Evolutionary conservation across 1,140 invertebrate genomes (phyloP), one percentile per base, ranked within the genome.

Genomic region (Pentalonia nigronervosa): DNA sequence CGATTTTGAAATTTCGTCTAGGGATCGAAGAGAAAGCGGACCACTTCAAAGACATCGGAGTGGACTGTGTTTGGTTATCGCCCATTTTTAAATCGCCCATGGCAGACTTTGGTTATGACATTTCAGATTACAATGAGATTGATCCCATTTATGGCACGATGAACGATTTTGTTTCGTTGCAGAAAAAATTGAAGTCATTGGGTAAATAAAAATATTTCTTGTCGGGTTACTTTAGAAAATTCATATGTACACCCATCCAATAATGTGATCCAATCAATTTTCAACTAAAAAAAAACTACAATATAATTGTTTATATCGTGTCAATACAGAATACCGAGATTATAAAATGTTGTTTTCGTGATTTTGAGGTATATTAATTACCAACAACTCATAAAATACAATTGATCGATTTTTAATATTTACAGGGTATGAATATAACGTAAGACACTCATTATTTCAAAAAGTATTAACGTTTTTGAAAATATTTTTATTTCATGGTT

Each of bases 81-180:
- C 93, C 93, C 3, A 93, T 93, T 83, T 90, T 83, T 9, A 94
- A 45, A 89, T 93, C 60, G 45, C 97, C 97, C 0, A 96, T 97
- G 96, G 95, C 96, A 3, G 97, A 97, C 95, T 96, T 96, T 94
- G 97, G 97, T 14, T 97, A 97, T 94, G 97, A 98, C 94, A 97
- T 98, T 93, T 96, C 96, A 45, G 96, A 98, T 95, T 98, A 97
- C 94, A 96, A 95, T 90, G 95, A 96, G 21, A 90, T 94, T 21
- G 91, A 94, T 86, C 3, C 9, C 34, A n/a, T 93, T 1, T 94
- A 81, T 47, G 94, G 94, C 60, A 94, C 90, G 11, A 89, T 93
- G 45, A 48, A 94, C 4, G 91, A 94, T 23, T 94, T 94, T 25
- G 25, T 81, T 47, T 89, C 90, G 56, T 81, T 94, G 30, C 47